A percentile compares a stretch with the other conserved stretches of the same genome.
Conservation (phyloP, 53 echinoderm and acorn worm species). For the Antedon mediterranea region DNA sequence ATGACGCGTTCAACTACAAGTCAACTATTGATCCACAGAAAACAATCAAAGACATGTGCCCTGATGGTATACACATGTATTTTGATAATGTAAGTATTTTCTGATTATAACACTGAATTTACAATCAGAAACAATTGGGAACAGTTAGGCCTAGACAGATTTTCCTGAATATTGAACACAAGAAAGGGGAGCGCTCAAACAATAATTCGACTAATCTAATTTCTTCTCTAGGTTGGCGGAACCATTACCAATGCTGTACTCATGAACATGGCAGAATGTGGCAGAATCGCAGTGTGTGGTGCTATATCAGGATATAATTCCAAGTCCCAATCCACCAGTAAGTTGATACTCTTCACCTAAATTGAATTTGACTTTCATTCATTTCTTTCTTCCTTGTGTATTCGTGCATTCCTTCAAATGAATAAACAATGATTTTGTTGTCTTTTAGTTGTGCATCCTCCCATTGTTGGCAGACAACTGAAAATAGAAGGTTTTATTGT, state of each 20-base stretch:
- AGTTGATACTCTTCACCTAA: too few species aligned
- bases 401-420: too few species aligned
- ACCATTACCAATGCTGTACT: conserved; percentile 32
- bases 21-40: conserved; percentile 35
- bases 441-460: neutral
- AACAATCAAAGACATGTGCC: conserved; percentile 52
- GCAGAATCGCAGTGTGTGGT: conserved; percentile 56
- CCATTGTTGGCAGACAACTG: neutral
- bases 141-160: too few species aligned
- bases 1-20: conserved; percentile 81
- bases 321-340: neutral
- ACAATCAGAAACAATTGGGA: too few species aligned
- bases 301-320: conserved; percentile 61
- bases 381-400: too few species aligned
- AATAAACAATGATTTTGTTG: neutral
- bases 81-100: conserved; percentile 61
- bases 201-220: too few species aligned
- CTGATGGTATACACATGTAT: conserved; percentile 67
- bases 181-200: too few species aligned
- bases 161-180: too few species aligned
- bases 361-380: too few species aligned
- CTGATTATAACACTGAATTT: too few species aligned
- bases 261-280: conserved; percentile 37
- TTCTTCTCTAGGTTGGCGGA: conserved; percentile 88
- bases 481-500: neutral